Conservation (phyloP, 2,888 invertebrate genomes). For the Drosophila anomalata region DNA sequence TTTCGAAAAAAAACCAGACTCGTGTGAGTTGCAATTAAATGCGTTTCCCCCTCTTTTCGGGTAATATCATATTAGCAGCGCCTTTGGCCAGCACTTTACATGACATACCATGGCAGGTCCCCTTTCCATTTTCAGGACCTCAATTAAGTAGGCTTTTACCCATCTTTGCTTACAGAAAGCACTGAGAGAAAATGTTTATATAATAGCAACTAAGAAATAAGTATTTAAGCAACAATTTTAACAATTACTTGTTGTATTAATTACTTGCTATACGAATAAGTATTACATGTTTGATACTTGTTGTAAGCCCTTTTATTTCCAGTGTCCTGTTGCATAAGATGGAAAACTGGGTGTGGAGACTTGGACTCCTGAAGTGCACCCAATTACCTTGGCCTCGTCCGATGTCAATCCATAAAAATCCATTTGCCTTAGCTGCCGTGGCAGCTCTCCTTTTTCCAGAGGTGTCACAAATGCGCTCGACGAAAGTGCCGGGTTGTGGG, state of each 20-base stretch:
- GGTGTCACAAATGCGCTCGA: conserved; percentile 78
- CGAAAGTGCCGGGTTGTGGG: conserved; percentile 40
- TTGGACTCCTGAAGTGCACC: conserved; percentile 58
- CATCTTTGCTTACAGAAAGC: conserved; percentile 34
- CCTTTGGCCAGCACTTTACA: conserved; percentile 62
- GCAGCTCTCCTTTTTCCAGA: conserved; percentile 37
- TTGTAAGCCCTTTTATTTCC: not conserved
- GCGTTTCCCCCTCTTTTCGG: conserved; percentile 30
- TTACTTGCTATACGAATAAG: too few species aligned
- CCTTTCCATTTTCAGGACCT: conserved; percentile 44
- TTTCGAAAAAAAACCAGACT: conserved; percentile 11
- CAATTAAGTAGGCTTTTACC: conserved; percentile 70
- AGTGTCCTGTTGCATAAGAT: not conserved
- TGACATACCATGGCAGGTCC: conserved; percentile 2
- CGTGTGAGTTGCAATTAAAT: conserved; percentile 43
- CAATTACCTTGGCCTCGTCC: conserved; percentile 63
- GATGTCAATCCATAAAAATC: conserved; percentile 78
- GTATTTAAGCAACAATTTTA: too few species aligned
- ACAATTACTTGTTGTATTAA: too few species aligned
- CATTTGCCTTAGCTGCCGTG: conserved; percentile 60
- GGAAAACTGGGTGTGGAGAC: not conserved
- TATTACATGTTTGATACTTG: too few species aligned
- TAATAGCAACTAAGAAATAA: not conserved
- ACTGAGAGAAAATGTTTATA: conserved; percentile 3
- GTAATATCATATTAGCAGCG: conserved; percentile 72